Base-by-base conservation (phyloP, 1,140 invertebrate species). In the Zaprionus tsacasi region DNA sequence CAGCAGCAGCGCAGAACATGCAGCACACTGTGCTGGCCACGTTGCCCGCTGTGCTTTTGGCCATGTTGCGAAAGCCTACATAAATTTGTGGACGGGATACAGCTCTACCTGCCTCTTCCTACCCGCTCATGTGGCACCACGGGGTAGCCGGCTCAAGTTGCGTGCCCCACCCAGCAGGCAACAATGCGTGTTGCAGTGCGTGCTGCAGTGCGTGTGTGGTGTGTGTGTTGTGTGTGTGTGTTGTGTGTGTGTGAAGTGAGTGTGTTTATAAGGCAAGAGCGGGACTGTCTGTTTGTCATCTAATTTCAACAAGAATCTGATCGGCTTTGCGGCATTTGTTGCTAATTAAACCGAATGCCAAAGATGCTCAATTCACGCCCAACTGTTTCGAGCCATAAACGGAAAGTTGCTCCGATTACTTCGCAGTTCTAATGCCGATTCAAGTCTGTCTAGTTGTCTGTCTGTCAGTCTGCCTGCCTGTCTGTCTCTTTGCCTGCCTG, bases 261-360 rank as follows among this genome's bases (percentile, higher is more conserved):
- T 35, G 38, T 70, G 68, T 70, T 75, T 75, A 74, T 74, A 70
- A 64, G 54, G 72, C 57, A 27, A 45, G 52, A 30, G 50, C 27
- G 27, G 27, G 27, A 30, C 27, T 12, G n/a, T 2, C 40, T 15
- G 40, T 35, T 57, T 75, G 72, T 76, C 69, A 66, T 72, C 70
- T 72, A 76, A 76, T 72, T 76, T 66, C 61, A 61, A 72, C 71
- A 67, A 79, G 82, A 87, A 81, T 79, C 67, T 79, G 64, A 67
- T 54, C 65, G 61, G 64, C 72, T 77, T 52, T 66, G 71, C 54
- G 78, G 78, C 76, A 89, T 89, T 81, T 66, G 71, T 17, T 30
- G 77, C 76, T 89, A 89, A 89, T 89, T 89, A 89, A 88, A 81
- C 70, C 70, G 81, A 89, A 90, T 89, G 81, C 85, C 85, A 86